Percentiles rank a stretch among this genome's conserved stretches.
phyloP scores from a whole-genome alignment of 1,140 invertebrate genomes.

The Steinernema feltiae region DNA sequence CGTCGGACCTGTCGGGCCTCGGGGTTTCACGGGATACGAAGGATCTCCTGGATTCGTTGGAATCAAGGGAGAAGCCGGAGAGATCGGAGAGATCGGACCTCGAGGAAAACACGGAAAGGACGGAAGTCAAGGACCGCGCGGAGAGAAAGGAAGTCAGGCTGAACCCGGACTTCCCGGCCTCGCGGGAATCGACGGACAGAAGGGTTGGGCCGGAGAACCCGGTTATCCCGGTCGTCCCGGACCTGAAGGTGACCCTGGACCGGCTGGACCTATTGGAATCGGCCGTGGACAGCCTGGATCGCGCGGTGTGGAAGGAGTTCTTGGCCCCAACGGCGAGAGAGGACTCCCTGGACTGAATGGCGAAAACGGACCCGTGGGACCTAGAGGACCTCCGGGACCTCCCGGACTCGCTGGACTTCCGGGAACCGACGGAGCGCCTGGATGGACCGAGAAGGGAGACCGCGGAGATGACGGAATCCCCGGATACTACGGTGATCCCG shows the following conservation, averaged over 20 bases:
- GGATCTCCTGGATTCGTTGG: slow-evolving; percentile 52
- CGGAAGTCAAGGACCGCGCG: slow-evolving; percentile 35
- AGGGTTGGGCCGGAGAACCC: slow-evolving; percentile 48
- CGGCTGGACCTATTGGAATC: slow-evolving; percentile 48
- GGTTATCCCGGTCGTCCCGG: slow-evolving; percentile 52
- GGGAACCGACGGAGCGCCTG: slow-evolving; percentile 39
- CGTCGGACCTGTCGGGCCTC: slow-evolving; percentile 50
- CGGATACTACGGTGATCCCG: slow-evolving; percentile 30
- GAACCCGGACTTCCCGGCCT: slow-evolving; percentile 38
- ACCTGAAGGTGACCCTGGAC: slow-evolving; percentile 53
- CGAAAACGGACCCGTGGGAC: slow-evolving; percentile 46
- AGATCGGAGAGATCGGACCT: slow-evolving; percentile 51
- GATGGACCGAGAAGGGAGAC: slow-evolving; percentile 49
- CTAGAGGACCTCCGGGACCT: slow-evolving; percentile 46
- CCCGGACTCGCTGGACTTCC: slow-evolving; percentile 44
- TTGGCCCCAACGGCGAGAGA: slow-evolving; percentile 48
- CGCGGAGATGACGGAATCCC: slow-evolving; percentile 50
- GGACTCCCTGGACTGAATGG: slow-evolving; percentile 46
- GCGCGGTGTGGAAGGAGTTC: slow-evolving; percentile 51
- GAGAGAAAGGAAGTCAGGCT: slow-evolving; percentile 34
- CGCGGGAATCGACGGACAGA: slow-evolving; percentile 40
- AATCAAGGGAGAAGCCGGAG: slow-evolving; percentile 54
- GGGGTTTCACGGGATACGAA: slow-evolving; percentile 42
- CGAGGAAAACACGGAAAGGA: slow-evolving; percentile 54
- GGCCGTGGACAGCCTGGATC: slow-evolving; percentile 41